A percentile compares a stretch with the other conserved stretches of the same genome.
phyloP scores from a whole-genome alignment of 2,113 vertebrate genomes.

The Lonchura striata region DNA sequence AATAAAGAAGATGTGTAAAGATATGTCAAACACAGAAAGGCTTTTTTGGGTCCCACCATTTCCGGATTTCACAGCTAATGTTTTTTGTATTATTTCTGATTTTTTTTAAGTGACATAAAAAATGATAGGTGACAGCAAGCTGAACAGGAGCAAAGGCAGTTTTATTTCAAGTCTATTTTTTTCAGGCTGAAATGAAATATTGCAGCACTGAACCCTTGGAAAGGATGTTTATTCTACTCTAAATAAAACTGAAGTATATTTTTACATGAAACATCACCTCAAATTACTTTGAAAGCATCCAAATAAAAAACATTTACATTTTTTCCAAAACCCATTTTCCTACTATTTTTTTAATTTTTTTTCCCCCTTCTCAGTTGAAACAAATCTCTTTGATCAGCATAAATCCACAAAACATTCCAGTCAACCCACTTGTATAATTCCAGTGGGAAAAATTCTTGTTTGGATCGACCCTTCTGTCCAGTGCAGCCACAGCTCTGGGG shows the following conservation, averaged over 20 bases:
- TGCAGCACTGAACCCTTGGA: background rate
- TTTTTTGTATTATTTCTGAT: background rate
- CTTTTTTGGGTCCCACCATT: background rate
- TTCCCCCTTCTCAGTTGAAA: background rate
- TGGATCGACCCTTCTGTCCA: background rate
- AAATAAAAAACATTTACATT: conserved; percentile 47
- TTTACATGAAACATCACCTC: conserved; percentile 50
- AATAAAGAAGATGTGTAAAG: background rate
- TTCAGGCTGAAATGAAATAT: conserved; percentile 24
- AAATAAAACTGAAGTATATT: conserved; percentile 57
- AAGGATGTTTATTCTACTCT: conserved; percentile 55
- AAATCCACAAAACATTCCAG: background rate
- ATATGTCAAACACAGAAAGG: background rate
- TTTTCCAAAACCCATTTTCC: conserved; percentile 22
- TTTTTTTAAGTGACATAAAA: background rate
- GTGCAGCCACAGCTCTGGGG: background rate
- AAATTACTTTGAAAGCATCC: conserved; percentile 39
- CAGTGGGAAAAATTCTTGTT: background rate
- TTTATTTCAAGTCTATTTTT: background rate
- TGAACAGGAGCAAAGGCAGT: background rate
- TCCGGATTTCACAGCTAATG: background rate
- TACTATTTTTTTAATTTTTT: background rate
- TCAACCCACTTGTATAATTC: background rate
- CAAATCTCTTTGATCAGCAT: background rate
- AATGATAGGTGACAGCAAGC: background rate